Conservation (phyloP, 1,140 invertebrate genomes). For the Lamellibrachia luymesi region DNA sequence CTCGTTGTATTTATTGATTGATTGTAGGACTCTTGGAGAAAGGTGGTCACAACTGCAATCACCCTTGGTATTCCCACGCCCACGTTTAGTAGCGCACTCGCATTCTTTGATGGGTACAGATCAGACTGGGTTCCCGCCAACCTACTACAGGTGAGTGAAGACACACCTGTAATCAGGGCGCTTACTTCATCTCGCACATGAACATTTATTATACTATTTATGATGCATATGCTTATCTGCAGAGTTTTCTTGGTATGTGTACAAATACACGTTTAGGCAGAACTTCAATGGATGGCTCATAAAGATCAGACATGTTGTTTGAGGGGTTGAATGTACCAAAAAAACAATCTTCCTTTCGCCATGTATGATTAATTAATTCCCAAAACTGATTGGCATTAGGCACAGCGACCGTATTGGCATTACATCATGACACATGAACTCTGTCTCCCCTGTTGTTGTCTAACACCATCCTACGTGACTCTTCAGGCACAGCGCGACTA, state of each 20-base stretch:
- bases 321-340: neutral
- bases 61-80: conserved; percentile 86
- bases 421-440: too few species aligned
- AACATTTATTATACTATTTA: neutral
- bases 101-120: conserved; percentile 96
- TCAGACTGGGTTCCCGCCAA: conserved; percentile 82
- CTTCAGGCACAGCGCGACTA: conserved; percentile 93
- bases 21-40: conserved; percentile 61
- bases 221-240: neutral
- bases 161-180: conserved; percentile 18
- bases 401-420: too few species aligned
- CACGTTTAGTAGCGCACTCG: conserved; percentile 85
- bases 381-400: too few species aligned
- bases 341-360: neutral
- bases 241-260: neutral
- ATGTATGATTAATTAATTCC: neutral
- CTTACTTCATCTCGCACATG: neutral
- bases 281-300: too few species aligned
- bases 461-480: conserved; percentile 3
- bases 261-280: neutral
- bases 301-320: too few species aligned
- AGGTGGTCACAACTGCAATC: conserved; percentile 62
- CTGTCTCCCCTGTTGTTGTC: too few species aligned
- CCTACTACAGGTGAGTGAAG: conserved; percentile 71
- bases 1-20: neutral